Base-by-base conservation (phyloP, 2,113 vertebrate species). In the Cynoglossus semilaevis region DNA sequence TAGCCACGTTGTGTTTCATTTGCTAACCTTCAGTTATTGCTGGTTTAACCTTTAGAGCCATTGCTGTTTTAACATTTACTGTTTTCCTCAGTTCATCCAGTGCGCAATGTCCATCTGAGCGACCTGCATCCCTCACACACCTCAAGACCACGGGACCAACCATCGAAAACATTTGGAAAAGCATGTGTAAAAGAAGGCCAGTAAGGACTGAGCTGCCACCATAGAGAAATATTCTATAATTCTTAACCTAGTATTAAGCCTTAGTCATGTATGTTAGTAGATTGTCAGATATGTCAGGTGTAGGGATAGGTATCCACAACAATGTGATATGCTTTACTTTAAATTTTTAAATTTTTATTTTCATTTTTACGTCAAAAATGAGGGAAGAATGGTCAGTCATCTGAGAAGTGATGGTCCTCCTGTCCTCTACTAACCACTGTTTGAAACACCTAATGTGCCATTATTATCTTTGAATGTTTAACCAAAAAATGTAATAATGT, bases 91-190 rank as follows among this genome's bases (percentile, higher is more conserved):
- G 93, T 95, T 95, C 70, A 91, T 93, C 85, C 84, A 89, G 84
- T 88, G 91, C 73, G 92, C 90, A 0, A 90, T 94, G 91, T 41
- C 90, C 45, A 72, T 95, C 67, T 93, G 77, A 93, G 62, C 15
- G 16, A 45, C 35, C 51, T 51, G 55, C 1, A 29, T 34, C 35
- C 19, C 53, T 43, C 43, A 50, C 38, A 16, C 50, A 14, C 57
- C 48, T 14, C 1, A 18, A 65, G 61, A 22, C 18, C 52, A 38
- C 29, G 13, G 16, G 57, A 36, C 58, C 63, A 40, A 46, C 57
- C 66, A 8, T 53, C 1, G 37, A 34, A 40, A 44, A 40, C 37
- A 36, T 44, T 48, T 40, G 64, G 55, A 51, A 40, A 42, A 15
- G 51, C 59, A 58, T 53, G 38, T 3, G n/a, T 34, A 56, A 62